Conservation (phyloP, 2,888 invertebrate species). For the Lymantria monacha region DNA sequence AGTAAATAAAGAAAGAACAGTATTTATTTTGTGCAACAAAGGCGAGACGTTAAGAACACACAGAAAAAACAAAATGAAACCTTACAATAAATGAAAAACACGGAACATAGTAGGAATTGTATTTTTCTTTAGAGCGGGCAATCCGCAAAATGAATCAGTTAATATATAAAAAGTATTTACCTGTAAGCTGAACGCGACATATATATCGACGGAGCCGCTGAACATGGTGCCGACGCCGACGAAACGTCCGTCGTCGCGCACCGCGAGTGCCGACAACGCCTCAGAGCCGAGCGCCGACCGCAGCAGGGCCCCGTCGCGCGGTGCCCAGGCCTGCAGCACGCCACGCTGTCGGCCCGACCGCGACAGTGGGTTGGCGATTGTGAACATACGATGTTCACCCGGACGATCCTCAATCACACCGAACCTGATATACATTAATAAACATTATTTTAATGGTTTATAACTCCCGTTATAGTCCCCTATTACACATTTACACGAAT, state of each 20-base stretch:
- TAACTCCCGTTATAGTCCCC: too few species aligned
- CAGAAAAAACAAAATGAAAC: too few species aligned
- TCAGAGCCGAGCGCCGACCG: slow-evolving; percentile 85
- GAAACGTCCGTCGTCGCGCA: slow-evolving; percentile 95
- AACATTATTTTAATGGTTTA: background rate
- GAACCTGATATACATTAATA: slow-evolving; percentile 73
- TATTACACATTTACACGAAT: too few species aligned
- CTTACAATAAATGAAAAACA: too few species aligned
- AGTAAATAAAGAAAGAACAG: too few species aligned
- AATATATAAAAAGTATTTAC: slow-evolving; percentile 65
- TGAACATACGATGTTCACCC: slow-evolving; percentile 86
- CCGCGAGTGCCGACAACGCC: slow-evolving; percentile 91
- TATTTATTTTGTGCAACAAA: too few species aligned
- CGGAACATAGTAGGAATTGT: too few species aligned
- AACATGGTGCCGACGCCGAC: slow-evolving; percentile 97
- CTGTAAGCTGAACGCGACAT: slow-evolving; percentile 95
- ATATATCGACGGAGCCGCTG: slow-evolving; percentile 94
- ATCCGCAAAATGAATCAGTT: too few species aligned
- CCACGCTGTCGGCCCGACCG: slow-evolving; percentile 87
- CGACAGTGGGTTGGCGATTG: slow-evolving; percentile 90
- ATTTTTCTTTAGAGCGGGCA: too few species aligned
- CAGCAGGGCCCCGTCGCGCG: slow-evolving; percentile 79
- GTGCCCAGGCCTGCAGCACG: slow-evolving; percentile 89
- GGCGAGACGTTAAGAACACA: too few species aligned
- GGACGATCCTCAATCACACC: slow-evolving; percentile 87